These are phyloP conservation scores for Neodontobutis hainanensis DNA, from an alignment of 2,113 vertebrate genomes.

Conservation along the genomic window DNA sequence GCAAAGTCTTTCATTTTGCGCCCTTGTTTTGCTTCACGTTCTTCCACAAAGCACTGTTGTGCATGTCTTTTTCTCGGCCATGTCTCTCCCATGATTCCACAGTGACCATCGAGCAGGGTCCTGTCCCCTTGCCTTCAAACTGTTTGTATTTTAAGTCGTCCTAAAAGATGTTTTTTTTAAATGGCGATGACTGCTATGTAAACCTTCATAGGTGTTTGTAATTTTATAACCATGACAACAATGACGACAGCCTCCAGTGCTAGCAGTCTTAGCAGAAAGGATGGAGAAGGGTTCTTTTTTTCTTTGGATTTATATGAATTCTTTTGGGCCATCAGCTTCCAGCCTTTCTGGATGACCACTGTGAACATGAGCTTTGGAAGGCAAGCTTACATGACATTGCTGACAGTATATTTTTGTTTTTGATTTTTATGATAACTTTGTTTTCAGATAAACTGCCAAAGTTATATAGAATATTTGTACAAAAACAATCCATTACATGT, in stretches of 20 bases:
- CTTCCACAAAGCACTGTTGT: conserved; percentile 75
- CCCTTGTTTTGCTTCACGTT: conserved; percentile 64
- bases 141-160: conserved; percentile 82
- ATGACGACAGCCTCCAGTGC: conserved; percentile 75
- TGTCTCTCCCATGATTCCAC: conserved; percentile 74
- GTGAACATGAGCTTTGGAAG: conserved; percentile 94
- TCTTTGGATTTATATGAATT: conserved; percentile 41
- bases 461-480: conserved; percentile 84
- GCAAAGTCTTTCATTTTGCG: conserved; percentile 71
- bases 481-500: conserved; percentile 81
- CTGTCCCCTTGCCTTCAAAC: conserved; percentile 70
- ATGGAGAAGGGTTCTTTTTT: conserved; percentile 45
- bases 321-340: conserved; percentile 74
- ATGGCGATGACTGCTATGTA: conserved; percentile 87
- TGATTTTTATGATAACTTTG: conserved; percentile 83
- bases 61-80: conserved; percentile 73
- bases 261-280: conserved; percentile 70
- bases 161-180: conserved; percentile 88
- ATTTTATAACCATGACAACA: conserved; percentile 90
- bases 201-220: conserved; percentile 96
- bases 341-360: conserved; percentile 97
- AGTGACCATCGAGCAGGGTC: conserved; percentile 67
- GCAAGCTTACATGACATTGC: conserved; percentile 85
- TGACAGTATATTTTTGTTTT: conserved; percentile 85
- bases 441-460: conserved; percentile 90